phyloP scores from a whole-genome alignment of 2,888 invertebrate species.

The Aleiodes testaceus region DNA sequence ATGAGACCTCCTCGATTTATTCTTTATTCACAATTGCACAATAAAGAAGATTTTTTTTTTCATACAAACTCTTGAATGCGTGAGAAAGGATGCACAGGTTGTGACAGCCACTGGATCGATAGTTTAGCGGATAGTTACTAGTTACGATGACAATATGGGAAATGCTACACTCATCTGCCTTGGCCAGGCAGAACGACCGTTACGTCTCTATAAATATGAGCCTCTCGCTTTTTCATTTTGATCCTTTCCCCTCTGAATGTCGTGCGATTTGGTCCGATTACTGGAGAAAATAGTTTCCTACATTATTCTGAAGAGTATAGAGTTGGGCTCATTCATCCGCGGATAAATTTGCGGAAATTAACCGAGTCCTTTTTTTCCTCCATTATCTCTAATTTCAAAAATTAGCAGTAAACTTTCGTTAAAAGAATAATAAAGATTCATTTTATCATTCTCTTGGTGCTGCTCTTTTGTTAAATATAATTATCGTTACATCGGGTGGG shows the following conservation, averaged over 20 bases:
- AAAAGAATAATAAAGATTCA: too few relatives aligned
- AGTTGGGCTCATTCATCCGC: conserved; percentile 5
- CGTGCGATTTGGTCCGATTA: conserved; percentile 30
- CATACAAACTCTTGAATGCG: neutral
- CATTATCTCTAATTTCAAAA: conserved; percentile 19
- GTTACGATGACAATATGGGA: conserved; percentile 67
- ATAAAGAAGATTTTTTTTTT: neutral
- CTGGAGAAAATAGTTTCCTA: conserved; percentile 31
- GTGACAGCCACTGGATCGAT: conserved; percentile 42
- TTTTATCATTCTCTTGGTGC: conserved; percentile 8
- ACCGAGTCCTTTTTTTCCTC: neutral
- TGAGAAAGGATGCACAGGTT: neutral
- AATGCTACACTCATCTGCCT: conserved; percentile 69
- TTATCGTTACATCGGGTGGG: conserved; percentile 33
- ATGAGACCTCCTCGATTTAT: neutral
- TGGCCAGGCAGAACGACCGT: conserved; percentile 71
- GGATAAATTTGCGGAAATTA: too few relatives aligned
- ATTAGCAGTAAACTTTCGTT: neutral
- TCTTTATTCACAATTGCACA: neutral
- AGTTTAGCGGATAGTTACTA: conserved; percentile 47
- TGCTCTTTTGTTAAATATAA: conserved; percentile 45
- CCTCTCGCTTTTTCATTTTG: conserved; percentile 23
- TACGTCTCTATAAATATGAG: conserved; percentile 54
- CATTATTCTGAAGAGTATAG: neutral
- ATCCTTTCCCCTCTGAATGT: conserved; percentile 36